These are phyloP conservation scores for Thera britannica DNA, from an alignment of 2,888 invertebrate genomes.

Conservation along the genomic window DNA sequence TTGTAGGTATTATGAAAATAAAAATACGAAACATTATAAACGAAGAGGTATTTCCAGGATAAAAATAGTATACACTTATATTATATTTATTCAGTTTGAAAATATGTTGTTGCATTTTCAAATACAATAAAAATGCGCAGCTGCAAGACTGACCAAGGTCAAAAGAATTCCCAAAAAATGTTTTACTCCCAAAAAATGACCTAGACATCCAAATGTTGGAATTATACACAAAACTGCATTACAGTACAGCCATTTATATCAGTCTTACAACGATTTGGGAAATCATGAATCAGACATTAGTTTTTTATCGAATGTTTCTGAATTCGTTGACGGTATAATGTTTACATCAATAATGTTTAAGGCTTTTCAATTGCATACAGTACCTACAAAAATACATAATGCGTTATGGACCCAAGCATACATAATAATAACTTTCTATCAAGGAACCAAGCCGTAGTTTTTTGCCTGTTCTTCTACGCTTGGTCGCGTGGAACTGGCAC, in stretches of 20 bases:
- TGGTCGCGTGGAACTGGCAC: too few relatives aligned
- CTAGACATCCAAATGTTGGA: slow-evolving; percentile 67
- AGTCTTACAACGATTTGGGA: slow-evolving; percentile 59
- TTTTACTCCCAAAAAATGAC: slow-evolving; percentile 58
- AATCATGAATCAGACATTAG: slow-evolving; percentile 66
- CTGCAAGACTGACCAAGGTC: slow-evolving; percentile 51
- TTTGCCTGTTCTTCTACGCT: too few relatives aligned
- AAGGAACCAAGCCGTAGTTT: too few relatives aligned
- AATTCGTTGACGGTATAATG: slow-evolving; percentile 63
- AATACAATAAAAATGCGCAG: slow-evolving; percentile 36
- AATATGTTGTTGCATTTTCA: not conserved
- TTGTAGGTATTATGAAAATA: too few relatives aligned
- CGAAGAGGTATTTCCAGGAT: not conserved
- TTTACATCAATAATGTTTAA: slow-evolving; percentile 68
- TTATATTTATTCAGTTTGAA: too few relatives aligned
- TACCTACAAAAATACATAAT: slow-evolving; percentile 2
- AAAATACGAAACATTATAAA: too few relatives aligned
- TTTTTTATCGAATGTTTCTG: slow-evolving; percentile 52
- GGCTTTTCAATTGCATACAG: slow-evolving; percentile 46
- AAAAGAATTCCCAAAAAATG: slow-evolving; percentile 43
- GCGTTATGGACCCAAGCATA: too few relatives aligned
- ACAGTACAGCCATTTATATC: slow-evolving; percentile 60
- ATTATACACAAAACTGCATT: slow-evolving; percentile 76
- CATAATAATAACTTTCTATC: too few relatives aligned
- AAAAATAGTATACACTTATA: too few relatives aligned